phyloP scores from a whole-genome alignment of 2,797 vertebrate genomes.

The Peromyscus attwateri region DNA sequence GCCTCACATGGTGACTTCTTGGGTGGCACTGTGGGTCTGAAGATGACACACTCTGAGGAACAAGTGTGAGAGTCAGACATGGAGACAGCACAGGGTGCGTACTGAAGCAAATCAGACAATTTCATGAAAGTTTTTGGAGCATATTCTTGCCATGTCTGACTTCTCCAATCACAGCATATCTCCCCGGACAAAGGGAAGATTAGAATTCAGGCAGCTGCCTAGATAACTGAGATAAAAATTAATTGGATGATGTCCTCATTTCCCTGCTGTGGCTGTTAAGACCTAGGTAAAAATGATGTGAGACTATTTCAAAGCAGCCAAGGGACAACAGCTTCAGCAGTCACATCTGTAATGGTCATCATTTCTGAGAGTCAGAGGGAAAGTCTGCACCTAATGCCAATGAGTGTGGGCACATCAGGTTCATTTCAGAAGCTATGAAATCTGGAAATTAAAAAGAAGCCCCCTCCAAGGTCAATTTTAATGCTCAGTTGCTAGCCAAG shows the following conservation, averaged over 20 bases:
- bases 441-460: conserved; percentile 39
- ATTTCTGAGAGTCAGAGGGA: conserved; percentile 54
- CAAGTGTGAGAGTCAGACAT: not conserved
- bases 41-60: not conserved
- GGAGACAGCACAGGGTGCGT: not conserved
- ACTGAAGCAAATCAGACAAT: not conserved
- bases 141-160: not conserved
- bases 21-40: not conserved
- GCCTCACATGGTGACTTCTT: not conserved
- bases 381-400: conserved; percentile 18
- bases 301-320: conserved; percentile 46
- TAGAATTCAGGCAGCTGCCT: conserved; percentile 55
- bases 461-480: not conserved
- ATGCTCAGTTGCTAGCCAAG: not conserved
- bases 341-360: conserved; percentile 12
- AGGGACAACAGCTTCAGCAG: conserved; percentile 16
- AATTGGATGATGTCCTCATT: conserved; percentile 27
- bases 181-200: conserved; percentile 49
- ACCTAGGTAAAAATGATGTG: conserved; percentile 51
- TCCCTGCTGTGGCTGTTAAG: not conserved
- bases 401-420: not conserved
- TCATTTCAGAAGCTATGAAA: conserved; percentile 59
- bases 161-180: not conserved
- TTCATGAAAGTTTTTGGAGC: not conserved
- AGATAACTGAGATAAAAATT: conserved; percentile 72